Evolutionary conservation across 1,140 invertebrate genomes (phyloP).

Genomic region (Drosophila burlai): DNA sequence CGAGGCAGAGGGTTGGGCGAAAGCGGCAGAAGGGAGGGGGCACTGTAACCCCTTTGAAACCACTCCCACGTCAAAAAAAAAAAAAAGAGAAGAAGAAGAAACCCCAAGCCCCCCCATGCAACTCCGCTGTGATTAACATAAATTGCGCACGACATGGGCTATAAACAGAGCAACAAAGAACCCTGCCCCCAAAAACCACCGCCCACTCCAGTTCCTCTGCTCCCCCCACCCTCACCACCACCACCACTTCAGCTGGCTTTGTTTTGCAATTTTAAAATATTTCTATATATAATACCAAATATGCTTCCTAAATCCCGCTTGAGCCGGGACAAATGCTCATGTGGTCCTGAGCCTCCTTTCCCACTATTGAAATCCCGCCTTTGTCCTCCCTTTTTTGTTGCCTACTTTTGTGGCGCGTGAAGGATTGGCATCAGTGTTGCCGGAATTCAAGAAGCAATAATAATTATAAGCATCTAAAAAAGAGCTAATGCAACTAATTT

Average conservation of each 20-base stretch:
- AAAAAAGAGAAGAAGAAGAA: neutral
- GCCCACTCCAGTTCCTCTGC: neutral
- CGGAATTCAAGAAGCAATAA: neutral
- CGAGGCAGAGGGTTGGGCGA: conserved; percentile 27
- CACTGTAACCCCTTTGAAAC: conserved; percentile 7
- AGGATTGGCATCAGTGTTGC: conserved; percentile 26
- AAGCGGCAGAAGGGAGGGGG: neutral
- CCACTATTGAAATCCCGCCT: conserved; percentile 1
- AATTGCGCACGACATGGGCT: conserved; percentile 70
- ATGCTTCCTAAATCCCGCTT: conserved; percentile 39
- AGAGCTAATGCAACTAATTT: neutral
- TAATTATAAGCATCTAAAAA: neutral
- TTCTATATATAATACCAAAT: conserved; percentile 25
- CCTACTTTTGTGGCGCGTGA: conserved; percentile 50
- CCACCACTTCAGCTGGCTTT: conserved; percentile 13
- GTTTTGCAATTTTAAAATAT: conserved; percentile 51
- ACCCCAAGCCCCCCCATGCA: conserved; percentile 11
- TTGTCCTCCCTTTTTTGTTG: conserved; percentile 16
- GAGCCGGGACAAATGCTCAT: conserved; percentile 26
- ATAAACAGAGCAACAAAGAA: conserved; percentile 37
- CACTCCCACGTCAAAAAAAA: conserved; percentile 2
- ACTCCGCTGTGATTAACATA: conserved; percentile 66
- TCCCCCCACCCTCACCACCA: neutral
- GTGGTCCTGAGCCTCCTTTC: neutral
- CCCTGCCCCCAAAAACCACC: conserved; percentile 14